A percentile compares a stretch with the other conserved stretches of the same genome.
These are phyloP conservation scores for Columba janthina DNA, from an alignment of 2,113 vertebrate species.

Conservation along the genomic window DNA sequence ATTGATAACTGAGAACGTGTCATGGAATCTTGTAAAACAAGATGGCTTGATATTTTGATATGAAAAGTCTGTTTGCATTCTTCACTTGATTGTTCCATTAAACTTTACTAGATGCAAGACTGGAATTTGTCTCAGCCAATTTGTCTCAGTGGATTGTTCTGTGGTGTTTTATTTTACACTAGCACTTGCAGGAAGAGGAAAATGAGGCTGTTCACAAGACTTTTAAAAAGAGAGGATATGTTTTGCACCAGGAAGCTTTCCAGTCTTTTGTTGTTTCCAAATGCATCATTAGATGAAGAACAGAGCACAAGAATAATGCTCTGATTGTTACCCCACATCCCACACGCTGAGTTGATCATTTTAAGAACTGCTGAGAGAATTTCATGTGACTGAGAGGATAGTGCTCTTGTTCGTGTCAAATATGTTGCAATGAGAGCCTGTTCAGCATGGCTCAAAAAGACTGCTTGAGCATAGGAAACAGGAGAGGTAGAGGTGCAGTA, in stretches of 20 bases:
- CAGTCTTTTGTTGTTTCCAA: background rate
- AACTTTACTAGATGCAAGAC: background rate
- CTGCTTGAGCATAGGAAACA: background rate
- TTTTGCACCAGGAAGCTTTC: constrained; percentile 3
- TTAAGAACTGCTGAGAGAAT: constrained; percentile 22
- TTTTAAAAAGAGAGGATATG: background rate
- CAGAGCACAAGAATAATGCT: constrained; percentile 33
- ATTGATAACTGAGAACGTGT: background rate
- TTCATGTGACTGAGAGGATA: background rate
- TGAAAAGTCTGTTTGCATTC: background rate
- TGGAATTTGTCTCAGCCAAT: background rate
- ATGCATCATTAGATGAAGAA: background rate
- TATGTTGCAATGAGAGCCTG: background rate
- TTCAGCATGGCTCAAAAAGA: background rate
- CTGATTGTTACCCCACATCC: constrained; percentile 19
- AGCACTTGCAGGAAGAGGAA: background rate
- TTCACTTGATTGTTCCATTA: background rate
- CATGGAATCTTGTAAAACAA: background rate
- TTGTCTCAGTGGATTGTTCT: background rate
- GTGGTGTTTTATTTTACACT: background rate
- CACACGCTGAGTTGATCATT: background rate
- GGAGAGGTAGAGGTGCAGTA: background rate
- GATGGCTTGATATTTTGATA: background rate
- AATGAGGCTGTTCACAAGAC: background rate
- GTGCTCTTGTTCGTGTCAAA: background rate